Base-by-base conservation (phyloP, 1,140 invertebrate genomes). In the Bombyx mori region DNA sequence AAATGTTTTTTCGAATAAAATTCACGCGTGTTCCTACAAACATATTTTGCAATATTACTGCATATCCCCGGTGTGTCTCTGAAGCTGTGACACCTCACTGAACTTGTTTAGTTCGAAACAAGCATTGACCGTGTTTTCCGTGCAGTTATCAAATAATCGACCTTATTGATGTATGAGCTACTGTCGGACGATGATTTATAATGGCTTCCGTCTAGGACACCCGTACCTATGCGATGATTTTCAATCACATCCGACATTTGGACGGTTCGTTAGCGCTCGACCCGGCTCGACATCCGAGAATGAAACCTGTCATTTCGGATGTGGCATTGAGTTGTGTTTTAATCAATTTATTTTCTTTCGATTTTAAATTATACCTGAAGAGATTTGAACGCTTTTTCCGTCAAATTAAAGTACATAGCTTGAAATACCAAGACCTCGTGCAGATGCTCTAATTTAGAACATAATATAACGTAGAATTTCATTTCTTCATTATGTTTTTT, bases 131-230 rank as follows among this genome's bases (percentile, higher is more conserved):
- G 71, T 69, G 68, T 76, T 74, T 65, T 69, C 56, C 68, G 62
- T 69, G 62, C 58, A 79, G 70, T 80, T 84, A 86, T 86, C 79
- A 76, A 77, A 78, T 82, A 84, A 81, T 86, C 79, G 72, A 78
- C 75, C 72, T 75, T 79, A 83, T 83, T 82, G 81, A 86, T 82
- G 77, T 75, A 80, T 83, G 71, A 66, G 77, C 77, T 82, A 79
- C 83, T 75, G 81, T 84, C 77, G 57, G 51, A 54, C 59, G 44
- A 79, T 86, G 83, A 86, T 86, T 84, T 82, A 86, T 86, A 79
- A 74, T 77, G 73, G 79, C 79, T 83, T 84, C 79, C 79, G 79
- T 79, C 73, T 82, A 81, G 77, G 79, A 86, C 79, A 86, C 74
- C 26, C 75, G 76, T 82, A 77, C 68, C 77, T 82, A 67, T 78